Percentiles rank a stretch among this genome's conserved stretches.
These are phyloP conservation scores for Engraulis encrasicolus DNA, from an alignment of 2,113 vertebrate species.

Conservation along the genomic window DNA sequence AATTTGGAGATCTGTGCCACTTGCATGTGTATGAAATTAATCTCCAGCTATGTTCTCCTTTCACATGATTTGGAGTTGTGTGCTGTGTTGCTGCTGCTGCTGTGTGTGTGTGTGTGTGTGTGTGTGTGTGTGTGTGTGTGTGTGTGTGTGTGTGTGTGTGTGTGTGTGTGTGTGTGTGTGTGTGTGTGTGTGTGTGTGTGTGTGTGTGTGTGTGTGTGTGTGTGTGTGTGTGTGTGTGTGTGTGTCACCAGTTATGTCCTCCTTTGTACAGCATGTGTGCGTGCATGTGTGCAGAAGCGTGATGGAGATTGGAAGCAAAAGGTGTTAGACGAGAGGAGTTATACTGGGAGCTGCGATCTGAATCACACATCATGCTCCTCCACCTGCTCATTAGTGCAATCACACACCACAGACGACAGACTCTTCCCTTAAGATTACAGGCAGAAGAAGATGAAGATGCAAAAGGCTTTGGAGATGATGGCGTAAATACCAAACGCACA, in stretches of 20 bases:
- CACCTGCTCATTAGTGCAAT: not conserved
- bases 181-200: too few species aligned
- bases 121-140: too few species aligned
- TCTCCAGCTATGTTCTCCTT: not conserved
- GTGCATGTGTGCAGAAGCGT: not conserved
- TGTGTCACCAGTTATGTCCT: too few species aligned
- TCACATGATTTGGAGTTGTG: not conserved
- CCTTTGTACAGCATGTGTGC: too few species aligned
- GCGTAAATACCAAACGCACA: not conserved
- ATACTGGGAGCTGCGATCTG: not conserved
- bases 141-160: too few species aligned
- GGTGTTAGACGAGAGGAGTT: not conserved
- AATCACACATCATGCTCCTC: not conserved
- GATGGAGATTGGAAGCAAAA: not conserved
- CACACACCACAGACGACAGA: not conserved
- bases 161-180: too few species aligned
- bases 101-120: too few species aligned
- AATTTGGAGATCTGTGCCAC: too few species aligned
- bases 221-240: too few species aligned
- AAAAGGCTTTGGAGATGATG: not conserved
- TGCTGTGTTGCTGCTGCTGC: too few species aligned
- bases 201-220: too few species aligned
- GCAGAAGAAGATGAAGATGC: not conserved
- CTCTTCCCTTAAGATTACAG: not conserved
- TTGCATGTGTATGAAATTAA: not conserved